Conservation (phyloP, 2,888 invertebrate species). For the Zygaena filipendulae region DNA sequence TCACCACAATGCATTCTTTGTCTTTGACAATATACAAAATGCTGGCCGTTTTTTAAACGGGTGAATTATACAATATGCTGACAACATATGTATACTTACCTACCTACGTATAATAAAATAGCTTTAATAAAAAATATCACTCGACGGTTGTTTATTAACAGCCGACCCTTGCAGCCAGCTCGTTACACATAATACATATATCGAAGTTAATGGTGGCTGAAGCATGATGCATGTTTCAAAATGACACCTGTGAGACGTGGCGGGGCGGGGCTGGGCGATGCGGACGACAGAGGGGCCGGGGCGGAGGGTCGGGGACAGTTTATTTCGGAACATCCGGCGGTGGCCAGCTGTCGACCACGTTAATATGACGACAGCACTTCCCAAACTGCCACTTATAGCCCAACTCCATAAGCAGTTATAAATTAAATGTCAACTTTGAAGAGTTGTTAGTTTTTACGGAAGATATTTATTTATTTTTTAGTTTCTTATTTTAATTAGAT, state of each 20-base stretch:
- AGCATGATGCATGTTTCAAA: conserved; percentile 44
- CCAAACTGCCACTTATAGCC: conserved; percentile 41
- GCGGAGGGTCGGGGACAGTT: conserved; percentile 19
- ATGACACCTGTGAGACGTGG: conserved; percentile 33
- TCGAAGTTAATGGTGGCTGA: conserved; percentile 24
- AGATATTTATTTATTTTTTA: conserved; percentile 26
- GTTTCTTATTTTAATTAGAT: too few relatives aligned
- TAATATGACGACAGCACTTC: conserved; percentile 51
- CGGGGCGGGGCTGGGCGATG: conserved; percentile 7
- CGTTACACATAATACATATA: too few relatives aligned
- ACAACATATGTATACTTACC: too few relatives aligned
- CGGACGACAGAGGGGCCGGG: conserved; percentile 13
- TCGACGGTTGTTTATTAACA: too few relatives aligned
- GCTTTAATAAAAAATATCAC: too few relatives aligned
- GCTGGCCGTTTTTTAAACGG: too few relatives aligned
- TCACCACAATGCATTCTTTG: too few relatives aligned
- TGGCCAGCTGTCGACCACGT: conserved; percentile 52
- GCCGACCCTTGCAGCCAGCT: too few relatives aligned
- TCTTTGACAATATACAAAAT: too few relatives aligned
- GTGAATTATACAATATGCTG: too few relatives aligned
- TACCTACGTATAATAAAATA: too few relatives aligned
- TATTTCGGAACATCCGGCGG: conserved; percentile 60
- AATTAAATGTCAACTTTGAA: conserved; percentile 52
- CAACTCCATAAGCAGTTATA: conserved; percentile 34
- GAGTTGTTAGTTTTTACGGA: conserved; percentile 28